These are phyloP conservation scores for Leptopilina boulardi DNA, from an alignment of 1,140 invertebrate species.

Conservation along the genomic window DNA sequence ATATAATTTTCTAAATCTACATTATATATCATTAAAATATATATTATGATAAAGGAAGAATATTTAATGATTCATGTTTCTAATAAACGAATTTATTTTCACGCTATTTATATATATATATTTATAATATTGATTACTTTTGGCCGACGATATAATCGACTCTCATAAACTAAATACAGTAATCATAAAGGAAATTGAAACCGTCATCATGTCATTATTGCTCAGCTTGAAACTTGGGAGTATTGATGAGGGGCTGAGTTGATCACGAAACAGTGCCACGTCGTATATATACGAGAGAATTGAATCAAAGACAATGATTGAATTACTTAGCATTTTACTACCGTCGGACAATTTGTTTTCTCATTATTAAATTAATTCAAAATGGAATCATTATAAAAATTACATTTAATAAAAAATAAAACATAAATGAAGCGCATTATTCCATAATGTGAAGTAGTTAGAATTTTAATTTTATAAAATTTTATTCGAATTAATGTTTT, in stretches of 20 bases:
- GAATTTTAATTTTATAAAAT: no score
- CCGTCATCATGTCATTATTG: slow-evolving; percentile 31
- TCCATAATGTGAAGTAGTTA: no score
- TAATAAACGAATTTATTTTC: neutral
- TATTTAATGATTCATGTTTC: neutral
- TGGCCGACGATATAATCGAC: neutral
- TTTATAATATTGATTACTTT: slow-evolving; percentile 12
- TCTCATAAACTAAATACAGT: neutral
- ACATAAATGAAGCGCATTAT: no score
- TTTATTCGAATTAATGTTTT: no score
- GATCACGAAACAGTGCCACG: neutral
- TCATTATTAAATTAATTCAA: no score
- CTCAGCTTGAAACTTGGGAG: slow-evolving; percentile 26
- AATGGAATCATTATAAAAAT: neutral
- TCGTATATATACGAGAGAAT: slow-evolving; percentile 6
- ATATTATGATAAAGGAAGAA: no score
- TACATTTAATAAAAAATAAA: no score
- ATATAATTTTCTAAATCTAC: no score
- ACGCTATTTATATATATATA: neutral
- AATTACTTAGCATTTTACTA: slow-evolving; percentile 20
- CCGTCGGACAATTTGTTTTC: neutral
- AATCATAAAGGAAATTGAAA: slow-evolving; percentile 32
- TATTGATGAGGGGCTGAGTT: slow-evolving; percentile 31
- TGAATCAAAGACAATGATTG: slow-evolving; percentile 17
- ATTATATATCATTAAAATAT: no score